Evolutionary conservation across 2,888 invertebrate genomes (phyloP), one percentile per base, ranked within the genome.

Genomic region (Argynnis bischoffii): DNA sequence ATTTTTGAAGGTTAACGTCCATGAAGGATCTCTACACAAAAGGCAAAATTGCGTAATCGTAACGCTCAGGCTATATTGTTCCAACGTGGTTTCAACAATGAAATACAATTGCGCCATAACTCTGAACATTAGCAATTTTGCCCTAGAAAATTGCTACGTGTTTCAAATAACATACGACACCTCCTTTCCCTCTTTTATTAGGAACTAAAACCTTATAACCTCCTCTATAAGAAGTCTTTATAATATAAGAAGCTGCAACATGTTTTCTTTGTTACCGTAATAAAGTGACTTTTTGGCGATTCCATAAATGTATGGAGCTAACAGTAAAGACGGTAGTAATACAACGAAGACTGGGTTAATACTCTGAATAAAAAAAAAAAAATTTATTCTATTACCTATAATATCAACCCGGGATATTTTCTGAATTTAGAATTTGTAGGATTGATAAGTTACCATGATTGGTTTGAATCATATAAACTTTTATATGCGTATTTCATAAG

Each of bases 71-170:
- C 55, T 61, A 55, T 63, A 57, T 63, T 64, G 54, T 59, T 68
- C 63, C 46, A 60, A 55, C 64, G 41, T 57, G 54, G 55, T 59
- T 64, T 48, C 51, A 68, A 60, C 67, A 64, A 60, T 64, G 46
- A 61, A 64, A 68, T 59, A 64, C 64, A 59, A 64, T 68, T 55
- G 60, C 35, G 21, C 48, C 54, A 50, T 54, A 67, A 67, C 46
- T 16, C 41, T 11, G 55, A 64, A 64, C 59, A 68, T 68, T 68
- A 60, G 35, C 63, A 63, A 67, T 63, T 63, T 67, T 56, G 50
- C 55, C 51, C 18, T 35, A 26, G 64, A 64, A 68, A 68, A 64
- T 68, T 68, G 64, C 64, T 68, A 50, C 26, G 54, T 48, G 53
- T 66, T 66, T 35, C 41, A 55, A 59, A 65, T 66, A 66, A 60